Conservation (phyloP, 2,888 invertebrate genomes). For the Macropis europaea region DNA sequence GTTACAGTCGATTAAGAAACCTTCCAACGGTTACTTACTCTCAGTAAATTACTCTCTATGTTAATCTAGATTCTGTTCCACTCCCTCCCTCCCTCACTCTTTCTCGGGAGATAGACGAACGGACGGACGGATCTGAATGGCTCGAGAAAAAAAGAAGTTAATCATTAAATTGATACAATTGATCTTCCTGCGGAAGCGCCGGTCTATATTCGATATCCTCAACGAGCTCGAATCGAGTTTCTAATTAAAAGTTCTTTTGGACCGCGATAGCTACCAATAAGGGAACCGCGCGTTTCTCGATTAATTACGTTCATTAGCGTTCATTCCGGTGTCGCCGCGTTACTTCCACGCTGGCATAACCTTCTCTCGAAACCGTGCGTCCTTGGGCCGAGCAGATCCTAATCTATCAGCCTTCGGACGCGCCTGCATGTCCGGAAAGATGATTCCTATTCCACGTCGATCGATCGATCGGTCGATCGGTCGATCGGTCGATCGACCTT, state of each 20-base stretch:
- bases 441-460: conserved; percentile 43
- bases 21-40: neutral
- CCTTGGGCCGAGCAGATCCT: conserved; percentile 56
- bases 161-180: conserved; percentile 60
- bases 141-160: conserved; percentile 15
- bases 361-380: conserved; percentile 25
- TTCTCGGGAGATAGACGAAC: too few species aligned
- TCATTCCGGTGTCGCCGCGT: conserved; percentile 28
- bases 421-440: conserved; percentile 57
- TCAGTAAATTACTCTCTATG: neutral
- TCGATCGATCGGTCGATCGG: conserved; percentile 38
- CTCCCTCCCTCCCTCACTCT: too few species aligned
- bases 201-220: conserved; percentile 39
- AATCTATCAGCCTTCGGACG: conserved; percentile 57
- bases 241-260: conserved; percentile 56
- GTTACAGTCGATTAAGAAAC: neutral
- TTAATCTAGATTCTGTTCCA: neutral
- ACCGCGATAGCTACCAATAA: conserved; percentile 6
- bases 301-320: conserved; percentile 58
- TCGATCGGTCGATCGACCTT: conserved; percentile 46
- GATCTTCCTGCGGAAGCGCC: conserved; percentile 56
- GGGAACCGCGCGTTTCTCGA: conserved; percentile 30
- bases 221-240: conserved; percentile 49
- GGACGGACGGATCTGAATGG: neutral
- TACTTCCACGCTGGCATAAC: neutral